A percentile compares a stretch with the other conserved stretches of the same genome.
Evolutionary conservation across 2,797 vertebrate genomes (phyloP).

Genomic region (Amazonetta brasiliensis): DNA sequence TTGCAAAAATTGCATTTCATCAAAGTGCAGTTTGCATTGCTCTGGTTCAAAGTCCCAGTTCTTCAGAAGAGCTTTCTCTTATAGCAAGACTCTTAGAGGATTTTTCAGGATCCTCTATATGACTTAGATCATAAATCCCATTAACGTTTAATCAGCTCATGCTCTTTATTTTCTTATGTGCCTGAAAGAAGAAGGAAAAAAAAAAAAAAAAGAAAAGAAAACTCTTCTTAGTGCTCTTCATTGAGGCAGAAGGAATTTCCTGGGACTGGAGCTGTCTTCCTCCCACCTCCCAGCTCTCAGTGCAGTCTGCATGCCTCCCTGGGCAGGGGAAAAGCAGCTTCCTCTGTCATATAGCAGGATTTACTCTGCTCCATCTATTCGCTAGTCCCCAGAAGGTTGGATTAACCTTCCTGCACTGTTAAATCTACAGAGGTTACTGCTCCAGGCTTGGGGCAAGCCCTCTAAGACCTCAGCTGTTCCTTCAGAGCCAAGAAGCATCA

Average conservation of each 20-base stretch:
- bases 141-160: conserved; percentile 21
- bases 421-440: neutral
- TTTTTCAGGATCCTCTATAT: neutral
- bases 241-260: conserved; percentile 21
- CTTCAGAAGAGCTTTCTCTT: neutral
- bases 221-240: neutral
- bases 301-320: rapidly evolving
- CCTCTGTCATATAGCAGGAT: neutral
- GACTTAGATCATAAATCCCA: conserved; percentile 2
- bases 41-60: neutral
- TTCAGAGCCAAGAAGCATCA: neutral
- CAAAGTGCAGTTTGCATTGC: neutral
- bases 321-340: rapidly evolving
- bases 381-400: neutral
- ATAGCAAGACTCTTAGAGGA: neutral
- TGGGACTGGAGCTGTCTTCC: neutral
- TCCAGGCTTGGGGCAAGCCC: neutral
- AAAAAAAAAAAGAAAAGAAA: neutral
- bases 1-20: neutral
- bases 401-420: neutral
- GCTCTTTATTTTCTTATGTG: neutral
- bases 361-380: neutral
- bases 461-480: neutral
- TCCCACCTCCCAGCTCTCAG: neutral
- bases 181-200: neutral